Conservation (phyloP, 1,140 invertebrate genomes). For the Calycopis cecrops region DNA sequence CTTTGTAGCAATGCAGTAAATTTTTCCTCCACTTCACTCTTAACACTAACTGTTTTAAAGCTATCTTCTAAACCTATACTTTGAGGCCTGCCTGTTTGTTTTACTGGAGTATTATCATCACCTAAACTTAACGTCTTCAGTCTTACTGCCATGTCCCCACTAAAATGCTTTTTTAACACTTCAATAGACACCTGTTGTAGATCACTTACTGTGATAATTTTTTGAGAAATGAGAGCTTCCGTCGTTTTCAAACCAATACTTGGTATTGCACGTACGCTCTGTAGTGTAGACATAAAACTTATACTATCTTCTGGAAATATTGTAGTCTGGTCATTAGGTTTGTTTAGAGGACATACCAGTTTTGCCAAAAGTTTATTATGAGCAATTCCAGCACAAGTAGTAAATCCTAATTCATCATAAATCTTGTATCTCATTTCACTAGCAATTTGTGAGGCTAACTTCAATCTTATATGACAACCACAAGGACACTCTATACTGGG, state of each 20-base stretch:
- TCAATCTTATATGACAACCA: conserved; percentile 81
- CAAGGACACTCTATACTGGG: conserved; percentile 79
- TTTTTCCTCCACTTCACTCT: conserved; percentile 82
- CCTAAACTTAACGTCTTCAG: conserved; percentile 82
- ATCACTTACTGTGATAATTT: conserved; percentile 79
- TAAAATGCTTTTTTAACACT: conserved; percentile 77
- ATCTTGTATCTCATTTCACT: conserved; percentile 82
- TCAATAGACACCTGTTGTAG: conserved; percentile 78
- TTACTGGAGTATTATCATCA: conserved; percentile 81
- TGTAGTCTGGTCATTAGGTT: conserved; percentile 88
- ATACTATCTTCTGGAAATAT: conserved; percentile 81
- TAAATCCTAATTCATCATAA: conserved; percentile 80
- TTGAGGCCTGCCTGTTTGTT: conserved; percentile 81
- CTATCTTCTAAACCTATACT: conserved; percentile 86
- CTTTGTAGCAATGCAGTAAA: conserved; percentile 80
- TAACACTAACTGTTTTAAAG: conserved; percentile 80
- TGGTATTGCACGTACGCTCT: conserved; percentile 79
- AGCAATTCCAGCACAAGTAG: conserved; percentile 87
- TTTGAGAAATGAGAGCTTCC: conserved; percentile 77
- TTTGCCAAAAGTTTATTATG: conserved; percentile 91
- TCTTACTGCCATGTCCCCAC: conserved; percentile 79
- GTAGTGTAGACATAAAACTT: conserved; percentile 78
- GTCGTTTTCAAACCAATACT: conserved; percentile 83
- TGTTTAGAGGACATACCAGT: conserved; percentile 82
- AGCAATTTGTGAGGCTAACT: conserved; percentile 81